Evolutionary conservation across 53 echinoderm and acorn worm genomes (phyloP), one percentile per base, ranked within the genome.

Genomic region (Paracentrotus lividus): DNA sequence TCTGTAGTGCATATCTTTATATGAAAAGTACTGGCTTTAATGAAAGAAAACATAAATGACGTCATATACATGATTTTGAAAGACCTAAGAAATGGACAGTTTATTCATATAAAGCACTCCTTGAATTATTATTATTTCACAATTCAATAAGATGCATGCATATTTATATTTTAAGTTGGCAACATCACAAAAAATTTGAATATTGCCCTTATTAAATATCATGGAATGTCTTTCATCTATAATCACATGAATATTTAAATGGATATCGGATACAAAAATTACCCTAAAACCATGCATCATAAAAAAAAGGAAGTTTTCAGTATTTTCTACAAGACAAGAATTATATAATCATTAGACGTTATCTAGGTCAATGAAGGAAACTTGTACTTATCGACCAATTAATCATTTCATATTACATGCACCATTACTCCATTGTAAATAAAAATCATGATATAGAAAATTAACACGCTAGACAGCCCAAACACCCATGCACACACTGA

Each of bases 71-170:
- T 6, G 23, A 43, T 81, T 45, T 47, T 49, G 81, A 81, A 81
- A 81, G 81, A 81, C 81, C 44, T 81, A 45, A 23, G 14, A 43
- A 45, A 81, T 47, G 81, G 81, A 81, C 81, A 47, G 81, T 81
- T 81, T 81, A 81, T 76, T 18, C 18, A 76, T n/a, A 76, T 21
- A 81, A 45, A 81, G 81, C n/a, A 45, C 81, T 81, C 76, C 8
- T 40, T 42, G 49, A 81, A 81, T 81, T 27, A 81, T 9, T n/a
- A n/a, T 81, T 45, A 81, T 81, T 81, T 81, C 81, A 72, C 40
- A 81, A 47, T 49, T 81, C n/a, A 77, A 13, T 42, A 77, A 42
- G 34, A 14, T 8, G 26, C 6, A 45, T 45, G 81, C 76, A 76
- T 42, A 81, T 49, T 5, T 81, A 47, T 27, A 1, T 77, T 77